A percentile compares a stretch with the other conserved stretches of the same genome.
phyloP scores from a whole-genome alignment of 2,888 invertebrate genomes.

The Zygaena filipendulae region DNA sequence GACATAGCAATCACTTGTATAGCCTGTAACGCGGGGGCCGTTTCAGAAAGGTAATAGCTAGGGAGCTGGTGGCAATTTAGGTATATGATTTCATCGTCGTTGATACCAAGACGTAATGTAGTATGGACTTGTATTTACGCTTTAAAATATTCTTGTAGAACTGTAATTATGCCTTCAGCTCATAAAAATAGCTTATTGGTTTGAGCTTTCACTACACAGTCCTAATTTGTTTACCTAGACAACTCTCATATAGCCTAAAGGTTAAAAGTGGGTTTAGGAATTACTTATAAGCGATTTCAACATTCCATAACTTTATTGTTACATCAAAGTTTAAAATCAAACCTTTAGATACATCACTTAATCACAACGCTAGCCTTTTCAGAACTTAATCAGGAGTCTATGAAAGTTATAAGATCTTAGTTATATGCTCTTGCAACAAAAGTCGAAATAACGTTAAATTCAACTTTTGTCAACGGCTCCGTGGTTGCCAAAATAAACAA shows the following conservation, averaged over 20 bases:
- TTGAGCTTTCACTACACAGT: background rate
- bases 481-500: background rate
- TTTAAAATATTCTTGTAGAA: background rate
- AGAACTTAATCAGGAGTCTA: slow-evolving; percentile 1
- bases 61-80: no score
- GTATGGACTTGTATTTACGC: no score
- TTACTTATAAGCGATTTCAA: slow-evolving; percentile 1
- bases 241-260: slow-evolving; percentile 2
- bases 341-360: slow-evolving; percentile 2
- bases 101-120: no score
- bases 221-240: slow-evolving; percentile 2
- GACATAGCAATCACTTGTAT: no score
- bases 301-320: slow-evolving; percentile 1
- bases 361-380: background rate
- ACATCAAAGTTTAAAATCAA: slow-evolving; percentile 1
- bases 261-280: background rate
- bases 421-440: no score
- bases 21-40: no score
- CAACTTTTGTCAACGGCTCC: slow-evolving; percentile 1
- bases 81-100: no score
- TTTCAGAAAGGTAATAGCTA: no score
- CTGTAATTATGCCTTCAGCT: background rate
- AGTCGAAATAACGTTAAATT: slow-evolving; percentile 4
- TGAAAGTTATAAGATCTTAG: slow-evolving; percentile 1
- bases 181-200: background rate